Percentiles rank a stretch among this genome's conserved stretches.
Evolutionary conservation across 2,888 invertebrate species (phyloP).

Genomic region (Galeruca laticollis): DNA sequence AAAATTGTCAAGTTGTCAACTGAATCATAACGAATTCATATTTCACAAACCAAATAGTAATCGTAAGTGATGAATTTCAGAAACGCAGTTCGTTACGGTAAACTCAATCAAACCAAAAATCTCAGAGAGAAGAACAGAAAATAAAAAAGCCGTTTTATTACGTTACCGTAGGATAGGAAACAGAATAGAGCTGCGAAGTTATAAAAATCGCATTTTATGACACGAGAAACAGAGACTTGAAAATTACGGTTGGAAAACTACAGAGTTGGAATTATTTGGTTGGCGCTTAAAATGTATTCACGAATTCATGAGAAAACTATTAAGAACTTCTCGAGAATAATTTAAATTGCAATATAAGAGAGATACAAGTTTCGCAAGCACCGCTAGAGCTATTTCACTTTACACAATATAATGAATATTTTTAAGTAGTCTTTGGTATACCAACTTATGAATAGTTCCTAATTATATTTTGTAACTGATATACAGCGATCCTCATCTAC

Average conservation of each 20-base stretch:
- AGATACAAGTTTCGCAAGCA: neutral
- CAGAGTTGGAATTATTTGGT: neutral
- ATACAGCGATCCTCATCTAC: too few species aligned
- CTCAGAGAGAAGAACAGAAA: neutral
- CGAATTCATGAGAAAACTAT: neutral
- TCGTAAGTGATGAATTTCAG: neutral
- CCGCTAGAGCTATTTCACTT: too few species aligned
- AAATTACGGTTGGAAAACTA: neutral
- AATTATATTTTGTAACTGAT: too few species aligned
- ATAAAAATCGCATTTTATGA: neutral
- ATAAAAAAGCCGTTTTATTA: constrained; percentile 11
- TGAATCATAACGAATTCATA: too few species aligned
- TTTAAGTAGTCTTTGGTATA: too few species aligned
- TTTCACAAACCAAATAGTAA: too few species aligned
- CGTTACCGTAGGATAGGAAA: neutral
- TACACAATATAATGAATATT: too few species aligned
- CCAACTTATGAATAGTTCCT: too few species aligned
- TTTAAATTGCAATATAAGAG: neutral
- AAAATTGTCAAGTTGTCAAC: too few species aligned
- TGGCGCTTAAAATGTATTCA: too few species aligned
- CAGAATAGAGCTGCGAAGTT: neutral
- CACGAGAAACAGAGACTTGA: neutral
- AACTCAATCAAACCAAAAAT: neutral
- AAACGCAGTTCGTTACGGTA: neutral
- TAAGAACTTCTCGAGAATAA: neutral